Percentiles rank a stretch among this genome's conserved stretches.
phyloP scores from a whole-genome alignment of 2,113 vertebrate genomes.

The Symphodus melops region DNA sequence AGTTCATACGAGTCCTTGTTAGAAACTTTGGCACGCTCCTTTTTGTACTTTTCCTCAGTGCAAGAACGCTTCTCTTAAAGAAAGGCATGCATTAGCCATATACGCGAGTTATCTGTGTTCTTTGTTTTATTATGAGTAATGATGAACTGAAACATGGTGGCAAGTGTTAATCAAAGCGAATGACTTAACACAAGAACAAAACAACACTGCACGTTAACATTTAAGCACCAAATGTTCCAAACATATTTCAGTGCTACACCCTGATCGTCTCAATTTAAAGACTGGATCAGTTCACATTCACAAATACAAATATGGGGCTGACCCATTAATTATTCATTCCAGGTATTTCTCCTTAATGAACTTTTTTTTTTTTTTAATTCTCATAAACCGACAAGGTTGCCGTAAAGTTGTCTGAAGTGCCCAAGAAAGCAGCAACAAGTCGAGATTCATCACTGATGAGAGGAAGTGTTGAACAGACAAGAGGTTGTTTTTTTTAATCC shows the following conservation, averaged over 20 bases:
- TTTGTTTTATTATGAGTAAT: slow-evolving; percentile 2
- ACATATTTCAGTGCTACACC: slow-evolving; percentile 29
- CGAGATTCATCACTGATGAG: neutral
- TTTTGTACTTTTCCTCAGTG: neutral
- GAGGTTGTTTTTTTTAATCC: slow-evolving; percentile 67
- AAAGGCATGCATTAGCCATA: slow-evolving; percentile 15
- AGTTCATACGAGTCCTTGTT: slow-evolving; percentile 17
- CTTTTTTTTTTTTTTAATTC: slow-evolving; percentile 1
- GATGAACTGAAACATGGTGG: slow-evolving; percentile 21
- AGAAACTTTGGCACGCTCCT: slow-evolving; percentile 29
- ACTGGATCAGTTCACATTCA: slow-evolving; percentile 58
- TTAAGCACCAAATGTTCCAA: neutral
- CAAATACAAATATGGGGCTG: slow-evolving; percentile 34
- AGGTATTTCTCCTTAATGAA: neutral
- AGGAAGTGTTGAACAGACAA: neutral
- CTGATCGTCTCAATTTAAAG: slow-evolving; percentile 18
- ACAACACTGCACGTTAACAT: slow-evolving; percentile 29
- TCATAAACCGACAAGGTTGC: neutral
- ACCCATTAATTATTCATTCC: neutral
- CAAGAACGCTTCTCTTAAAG: slow-evolving; percentile 8
- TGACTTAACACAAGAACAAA: slow-evolving; percentile 18
- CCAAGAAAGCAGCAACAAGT: neutral
- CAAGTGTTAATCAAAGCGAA: neutral
- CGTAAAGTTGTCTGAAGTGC: neutral
- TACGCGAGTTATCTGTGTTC: neutral